These are phyloP conservation scores for Cyphomyrmex costatus DNA, from an alignment of 1,140 invertebrate species.

Conservation along the genomic window DNA sequence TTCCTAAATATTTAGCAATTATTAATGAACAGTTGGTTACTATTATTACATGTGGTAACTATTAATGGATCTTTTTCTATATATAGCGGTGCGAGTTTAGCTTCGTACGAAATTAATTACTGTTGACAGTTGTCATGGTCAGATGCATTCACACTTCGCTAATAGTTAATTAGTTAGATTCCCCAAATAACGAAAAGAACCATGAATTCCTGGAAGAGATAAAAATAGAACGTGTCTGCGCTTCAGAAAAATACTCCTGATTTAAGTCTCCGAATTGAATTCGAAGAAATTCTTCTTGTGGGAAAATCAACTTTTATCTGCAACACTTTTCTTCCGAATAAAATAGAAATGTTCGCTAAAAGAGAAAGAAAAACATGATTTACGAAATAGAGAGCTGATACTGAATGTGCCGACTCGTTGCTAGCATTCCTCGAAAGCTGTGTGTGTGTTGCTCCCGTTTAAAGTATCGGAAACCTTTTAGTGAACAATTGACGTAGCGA, in stretches of 20 bases:
- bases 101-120: not conserved
- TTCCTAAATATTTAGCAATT: too few relatives aligned
- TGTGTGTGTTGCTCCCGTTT: not conserved
- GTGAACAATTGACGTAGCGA: not conserved
- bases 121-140: constrained; percentile 22
- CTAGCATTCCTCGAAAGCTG: not conserved
- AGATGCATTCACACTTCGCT: constrained; percentile 5
- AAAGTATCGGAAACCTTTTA: constrained; percentile 20
- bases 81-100: not conserved
- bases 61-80: too few relatives aligned
- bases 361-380: constrained; percentile 20
- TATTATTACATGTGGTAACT: too few relatives aligned
- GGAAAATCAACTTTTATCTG: constrained; percentile 30
- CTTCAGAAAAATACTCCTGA: constrained; percentile 22
- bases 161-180: constrained; percentile 47
- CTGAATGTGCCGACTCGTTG: constrained; percentile 16
- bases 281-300: constrained; percentile 18
- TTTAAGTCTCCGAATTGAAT: constrained; percentile 9
- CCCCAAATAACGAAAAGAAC: constrained; percentile 26
- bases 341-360: not conserved
- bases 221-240: constrained; percentile 11
- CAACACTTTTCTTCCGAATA: not conserved
- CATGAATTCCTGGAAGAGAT: constrained; percentile 9
- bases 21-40: too few relatives aligned
- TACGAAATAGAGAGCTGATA: not conserved